Conservation (phyloP, 1,140 invertebrate species). For the Muscidifurax raptorellus region DNA sequence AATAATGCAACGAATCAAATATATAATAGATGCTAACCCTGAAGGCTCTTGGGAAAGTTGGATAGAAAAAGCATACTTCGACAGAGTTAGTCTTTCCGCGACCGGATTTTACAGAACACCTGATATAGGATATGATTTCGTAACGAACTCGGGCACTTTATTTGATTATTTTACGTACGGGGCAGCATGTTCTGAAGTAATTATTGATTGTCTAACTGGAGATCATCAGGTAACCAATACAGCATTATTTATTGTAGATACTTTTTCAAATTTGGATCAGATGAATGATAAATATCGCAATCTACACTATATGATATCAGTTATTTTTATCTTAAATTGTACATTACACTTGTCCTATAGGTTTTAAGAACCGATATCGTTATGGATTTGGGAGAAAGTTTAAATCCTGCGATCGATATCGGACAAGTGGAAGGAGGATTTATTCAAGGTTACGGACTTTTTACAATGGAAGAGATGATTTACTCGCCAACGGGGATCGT, state of each 20-base stretch:
- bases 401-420: conserved; percentile 97
- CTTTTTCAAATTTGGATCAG: background rate
- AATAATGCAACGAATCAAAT: conserved; percentile 85
- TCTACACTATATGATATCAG: background rate
- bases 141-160: conserved; percentile 82
- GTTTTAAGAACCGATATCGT: conserved; percentile 93
- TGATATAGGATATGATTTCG: conserved; percentile 84
- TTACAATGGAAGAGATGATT: conserved; percentile 91
- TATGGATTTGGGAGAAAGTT: conserved; percentile 94
- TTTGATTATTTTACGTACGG: conserved; percentile 90
- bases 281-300: background rate
- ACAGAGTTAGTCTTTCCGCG: conserved; percentile 87
- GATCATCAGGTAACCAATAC: conserved; percentile 81
- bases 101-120: conserved; percentile 90
- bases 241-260: background rate
- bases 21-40: conserved; percentile 86
- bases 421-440: conserved; percentile 96
- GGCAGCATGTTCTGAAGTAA: conserved; percentile 85
- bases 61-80: conserved; percentile 87
- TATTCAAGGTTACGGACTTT: conserved; percentile 93
- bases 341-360: conserved; percentile 65
- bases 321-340: conserved; percentile 6
- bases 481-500: conserved; percentile 89
- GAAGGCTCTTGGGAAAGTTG: conserved; percentile 89
- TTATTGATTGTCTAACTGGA: conserved; percentile 91